Evolutionary conservation across 2,888 invertebrate genomes (phyloP).

Genomic region (Macaria notata): DNA sequence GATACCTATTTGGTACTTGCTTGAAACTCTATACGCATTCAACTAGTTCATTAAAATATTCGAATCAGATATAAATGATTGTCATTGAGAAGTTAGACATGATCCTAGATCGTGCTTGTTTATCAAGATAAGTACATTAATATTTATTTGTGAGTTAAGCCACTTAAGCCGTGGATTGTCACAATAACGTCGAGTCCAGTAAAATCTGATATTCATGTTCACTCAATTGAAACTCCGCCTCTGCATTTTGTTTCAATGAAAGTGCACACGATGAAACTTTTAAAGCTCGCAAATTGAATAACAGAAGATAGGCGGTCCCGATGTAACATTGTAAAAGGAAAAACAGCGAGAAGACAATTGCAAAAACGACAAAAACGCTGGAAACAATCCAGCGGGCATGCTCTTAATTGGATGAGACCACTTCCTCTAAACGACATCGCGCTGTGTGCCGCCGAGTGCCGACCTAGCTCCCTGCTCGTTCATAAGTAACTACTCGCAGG

Average conservation of each 20-base stretch:
- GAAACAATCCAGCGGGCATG: constrained; percentile 73
- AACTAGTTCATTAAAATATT: too few species aligned
- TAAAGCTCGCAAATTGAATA: constrained; percentile 41
- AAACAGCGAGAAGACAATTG: constrained; percentile 66
- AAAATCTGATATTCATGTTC: constrained; percentile 7
- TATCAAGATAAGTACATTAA: too few species aligned
- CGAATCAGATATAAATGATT: too few species aligned
- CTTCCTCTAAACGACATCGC: constrained; percentile 74
- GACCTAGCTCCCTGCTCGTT: constrained; percentile 42
- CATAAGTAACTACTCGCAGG: constrained; percentile 47
- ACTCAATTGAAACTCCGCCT: constrained; percentile 7
- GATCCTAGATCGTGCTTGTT: too few species aligned
- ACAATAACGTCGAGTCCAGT: not conserved
- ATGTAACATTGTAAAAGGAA: constrained; percentile 57
- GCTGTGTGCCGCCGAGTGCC: constrained; percentile 31
- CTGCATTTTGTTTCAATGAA: constrained; percentile 1
- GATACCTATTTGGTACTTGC: not conserved
- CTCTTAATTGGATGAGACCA: constrained; percentile 80
- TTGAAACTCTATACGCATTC: too few species aligned
- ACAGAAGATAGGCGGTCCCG: constrained; percentile 43
- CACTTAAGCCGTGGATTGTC: too few species aligned
- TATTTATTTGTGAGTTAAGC: too few species aligned
- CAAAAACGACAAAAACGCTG: constrained; percentile 72
- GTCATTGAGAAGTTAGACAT: too few species aligned
- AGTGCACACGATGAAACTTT: constrained; percentile 16